Base-by-base conservation (phyloP, 2,888 invertebrate genomes). In the Cyaniris semiargus region DNA sequence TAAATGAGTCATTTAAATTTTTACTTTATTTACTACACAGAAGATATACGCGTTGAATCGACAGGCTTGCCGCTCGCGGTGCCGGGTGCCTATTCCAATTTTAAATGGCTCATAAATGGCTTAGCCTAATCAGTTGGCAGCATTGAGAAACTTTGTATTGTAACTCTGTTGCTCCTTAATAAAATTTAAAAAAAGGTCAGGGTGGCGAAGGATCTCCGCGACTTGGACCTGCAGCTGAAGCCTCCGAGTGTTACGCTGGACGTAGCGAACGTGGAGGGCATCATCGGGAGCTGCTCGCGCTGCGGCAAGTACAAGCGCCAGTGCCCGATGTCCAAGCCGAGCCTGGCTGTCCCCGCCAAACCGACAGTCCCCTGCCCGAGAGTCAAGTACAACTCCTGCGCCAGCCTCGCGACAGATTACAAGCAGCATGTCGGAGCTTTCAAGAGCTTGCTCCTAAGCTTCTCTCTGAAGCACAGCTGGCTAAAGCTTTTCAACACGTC, bases 251-350 rank as follows among this genome's bases (percentile, higher is more conserved):
- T 92, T 86, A 91, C 90, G 85, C 86, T 91, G 77, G 90, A 92
- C 83, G 90, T 92, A 85, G 88, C 90, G 80, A 83, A 89, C 75
- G 83, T 84, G 85, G 92, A 91, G 82, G 86, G 85, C 78, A 86
- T 83, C 76, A 80, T 84, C 15, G 86, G 87, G 27, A 93, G 89
- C 79, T 93, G 93, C 80, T 84, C 85, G 60, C 83, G 93, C 78
- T 94, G 93, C 70, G 93, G 93, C 1, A 93, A 92, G 78, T 93
- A 93, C 78, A 90, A 86, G 79, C 90, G 90, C 79, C 93, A 93
- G 81, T 92, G 92, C 78, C 84, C 78, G 8, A 86, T 85, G 66
- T 85, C 85, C 0, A 86, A 84, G 58, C 85, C 81, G 0, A 85
- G 85, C 0, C 87, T 84, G 53, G 70, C 86, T 7, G 82, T 87